phyloP scores from a whole-genome alignment of 2,113 vertebrate genomes.

The Crotalus horridus region DNA sequence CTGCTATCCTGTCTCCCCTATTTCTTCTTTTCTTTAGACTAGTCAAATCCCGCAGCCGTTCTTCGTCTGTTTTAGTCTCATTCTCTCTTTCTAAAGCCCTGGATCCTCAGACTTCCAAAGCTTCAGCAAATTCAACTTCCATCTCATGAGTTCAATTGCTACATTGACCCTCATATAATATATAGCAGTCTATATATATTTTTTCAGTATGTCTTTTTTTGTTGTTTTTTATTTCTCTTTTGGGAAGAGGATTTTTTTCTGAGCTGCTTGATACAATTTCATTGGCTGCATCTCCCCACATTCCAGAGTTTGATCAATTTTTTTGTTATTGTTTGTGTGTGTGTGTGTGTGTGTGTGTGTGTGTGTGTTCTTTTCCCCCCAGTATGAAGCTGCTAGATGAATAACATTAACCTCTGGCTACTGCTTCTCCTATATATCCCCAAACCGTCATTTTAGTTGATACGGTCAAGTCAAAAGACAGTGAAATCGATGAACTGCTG shows the following conservation, averaged over 20 bases:
- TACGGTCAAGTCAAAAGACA: conserved; percentile 2
- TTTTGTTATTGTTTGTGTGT: neutral
- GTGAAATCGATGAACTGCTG: neutral
- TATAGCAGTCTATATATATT: neutral
- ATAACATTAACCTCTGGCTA: conserved; percentile 30
- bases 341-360: neutral
- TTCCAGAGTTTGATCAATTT: neutral
- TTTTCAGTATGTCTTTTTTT: neutral
- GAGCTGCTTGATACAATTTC: neutral
- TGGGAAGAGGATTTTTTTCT: neutral
- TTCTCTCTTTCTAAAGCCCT: neutral
- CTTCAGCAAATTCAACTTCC: neutral
- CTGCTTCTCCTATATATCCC: conserved; percentile 18
- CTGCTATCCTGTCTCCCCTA: too few relatives aligned
- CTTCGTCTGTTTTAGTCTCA: too few relatives aligned
- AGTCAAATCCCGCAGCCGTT: too few relatives aligned
- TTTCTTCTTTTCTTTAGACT: too few relatives aligned
- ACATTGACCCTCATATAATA: neutral
- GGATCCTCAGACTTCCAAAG: neutral
- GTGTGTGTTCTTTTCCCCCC: neutral
- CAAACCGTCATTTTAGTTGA: conserved; percentile 4
- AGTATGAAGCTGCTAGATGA: conserved; percentile 4
- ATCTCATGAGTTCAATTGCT: neutral
- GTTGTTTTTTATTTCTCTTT: neutral
- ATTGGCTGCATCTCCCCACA: neutral